Conservation (phyloP, 2,113 vertebrate species). For the Eurypyga helias region DNA sequence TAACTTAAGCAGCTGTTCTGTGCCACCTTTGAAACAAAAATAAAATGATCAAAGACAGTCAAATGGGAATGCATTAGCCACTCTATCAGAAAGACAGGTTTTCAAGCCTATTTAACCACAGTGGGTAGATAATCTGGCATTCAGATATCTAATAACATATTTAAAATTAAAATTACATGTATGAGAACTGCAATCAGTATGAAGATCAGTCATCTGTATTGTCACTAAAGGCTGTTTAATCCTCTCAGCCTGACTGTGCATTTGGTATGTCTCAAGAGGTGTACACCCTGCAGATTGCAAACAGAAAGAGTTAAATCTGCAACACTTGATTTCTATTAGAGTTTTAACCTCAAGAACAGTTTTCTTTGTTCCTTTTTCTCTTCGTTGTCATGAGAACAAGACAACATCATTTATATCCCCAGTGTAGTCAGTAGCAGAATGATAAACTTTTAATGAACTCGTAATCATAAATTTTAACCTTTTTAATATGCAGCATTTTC, state of each 20-base stretch:
- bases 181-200: neutral
- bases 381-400: neutral
- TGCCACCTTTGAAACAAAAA: constrained; percentile 7
- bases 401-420: neutral
- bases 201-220: neutral
- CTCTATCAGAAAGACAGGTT: neutral
- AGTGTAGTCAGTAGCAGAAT: neutral
- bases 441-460: neutral
- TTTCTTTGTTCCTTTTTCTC: neutral
- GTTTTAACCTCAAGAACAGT: neutral
- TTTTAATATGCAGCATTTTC: constrained; percentile 41
- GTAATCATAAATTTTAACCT: neutral
- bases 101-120: neutral
- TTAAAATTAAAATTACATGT: neutral
- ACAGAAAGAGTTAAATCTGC: neutral
- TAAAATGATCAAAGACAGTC: neutral
- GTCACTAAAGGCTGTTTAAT: neutral
- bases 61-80: neutral
- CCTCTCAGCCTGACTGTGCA: neutral
- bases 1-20: neutral
- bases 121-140: neutral
- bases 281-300: neutral
- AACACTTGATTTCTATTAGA: neutral
- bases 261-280: neutral
- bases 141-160: neutral